These are phyloP conservation scores for Drosophila lini DNA, from an alignment of 1,140 invertebrate genomes.

Conservation along the genomic window DNA sequence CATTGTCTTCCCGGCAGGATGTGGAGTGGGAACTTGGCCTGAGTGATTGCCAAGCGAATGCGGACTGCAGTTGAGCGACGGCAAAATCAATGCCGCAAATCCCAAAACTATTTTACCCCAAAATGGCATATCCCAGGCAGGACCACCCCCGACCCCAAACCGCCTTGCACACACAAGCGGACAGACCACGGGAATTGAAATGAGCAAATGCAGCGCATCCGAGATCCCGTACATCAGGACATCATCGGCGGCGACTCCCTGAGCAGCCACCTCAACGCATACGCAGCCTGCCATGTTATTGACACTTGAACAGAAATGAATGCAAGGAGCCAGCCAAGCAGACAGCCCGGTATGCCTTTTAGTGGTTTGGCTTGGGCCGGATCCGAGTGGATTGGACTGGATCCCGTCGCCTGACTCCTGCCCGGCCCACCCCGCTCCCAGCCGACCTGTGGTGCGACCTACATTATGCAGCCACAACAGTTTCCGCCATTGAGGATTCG, in stretches of 20 bases:
- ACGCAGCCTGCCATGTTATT: constrained; percentile 79
- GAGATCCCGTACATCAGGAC: constrained; percentile 42
- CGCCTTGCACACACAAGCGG: background rate
- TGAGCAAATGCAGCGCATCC: constrained; percentile 63
- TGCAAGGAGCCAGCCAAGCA: constrained; percentile 64
- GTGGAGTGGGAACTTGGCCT: constrained; percentile 27
- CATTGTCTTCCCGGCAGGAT: constrained; percentile 2
- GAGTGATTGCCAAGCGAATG: constrained; percentile 66
- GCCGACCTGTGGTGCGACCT: constrained; percentile 85
- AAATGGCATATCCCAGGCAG: constrained; percentile 49
- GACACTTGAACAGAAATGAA: constrained; percentile 77
- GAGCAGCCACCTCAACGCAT: constrained; percentile 45
- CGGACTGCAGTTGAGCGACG: constrained; percentile 69
- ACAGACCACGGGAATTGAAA: constrained; percentile 71
- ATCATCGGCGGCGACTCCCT: constrained; percentile 35
- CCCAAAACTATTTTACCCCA: constrained; percentile 75
- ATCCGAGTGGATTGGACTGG: constrained; percentile 15
- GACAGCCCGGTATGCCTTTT: constrained; percentile 50
- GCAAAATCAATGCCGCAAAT: constrained; percentile 79
- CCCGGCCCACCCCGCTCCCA: constrained; percentile 1
- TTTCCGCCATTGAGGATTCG: constrained; percentile 93
- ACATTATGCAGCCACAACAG: constrained; percentile 95
- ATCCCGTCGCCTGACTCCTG: constrained; percentile 2
- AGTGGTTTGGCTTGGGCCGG: constrained; percentile 12
- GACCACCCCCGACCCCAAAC: constrained; percentile 2